Base-by-base conservation (phyloP, 2,113 vertebrate species). In the Camelus dromedarius region DNA sequence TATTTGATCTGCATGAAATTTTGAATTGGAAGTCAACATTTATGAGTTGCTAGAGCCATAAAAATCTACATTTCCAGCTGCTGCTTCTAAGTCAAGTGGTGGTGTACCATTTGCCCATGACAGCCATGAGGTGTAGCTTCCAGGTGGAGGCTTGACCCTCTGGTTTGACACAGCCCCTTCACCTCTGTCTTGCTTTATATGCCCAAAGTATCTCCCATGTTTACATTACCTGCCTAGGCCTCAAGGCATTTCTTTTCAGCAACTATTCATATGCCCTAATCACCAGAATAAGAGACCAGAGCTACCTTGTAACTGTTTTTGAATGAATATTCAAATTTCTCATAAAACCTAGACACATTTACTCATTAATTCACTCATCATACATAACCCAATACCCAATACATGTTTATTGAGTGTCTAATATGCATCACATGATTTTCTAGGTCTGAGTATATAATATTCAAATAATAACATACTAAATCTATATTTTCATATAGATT, bases 1-100 rank as follows among this genome's bases (percentile, higher is more conserved):
- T 73, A 4, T 85, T 92, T 62, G 52, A 86, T 2, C 24, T 4
- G 1, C 15, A 67, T 22, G 8, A 77, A 42, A 77, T 72, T 66
- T 82, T 70, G 42, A 94, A 64, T n/a, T 70, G 42, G 35, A 82
- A 90, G 77, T 86, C 67, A 86, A 35, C 73, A 58, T 80, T 50
- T 75, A 48, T 52, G 30, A 86, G 52, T 54, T 93, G 16, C 42
- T 86, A 86, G 52, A 60, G 32, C 42, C 48, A 75, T 84, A 60
- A 93, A 75, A 81, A 12, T 35, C 12, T 93, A 22, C 6, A 69
- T 75, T 75, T 69, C 16, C 24, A 67, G 18, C 16, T 84, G 30
- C 46, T 85, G 76, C 64, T 89, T 70, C 22, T 20, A 95, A 66
- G 66, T 67, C 28, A 60, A 56, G 42, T 89, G 56, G 32, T n/a